Evolutionary conservation across 2,113 vertebrate genomes (phyloP).

Genomic region (Dissostichus mawsoni): DNA sequence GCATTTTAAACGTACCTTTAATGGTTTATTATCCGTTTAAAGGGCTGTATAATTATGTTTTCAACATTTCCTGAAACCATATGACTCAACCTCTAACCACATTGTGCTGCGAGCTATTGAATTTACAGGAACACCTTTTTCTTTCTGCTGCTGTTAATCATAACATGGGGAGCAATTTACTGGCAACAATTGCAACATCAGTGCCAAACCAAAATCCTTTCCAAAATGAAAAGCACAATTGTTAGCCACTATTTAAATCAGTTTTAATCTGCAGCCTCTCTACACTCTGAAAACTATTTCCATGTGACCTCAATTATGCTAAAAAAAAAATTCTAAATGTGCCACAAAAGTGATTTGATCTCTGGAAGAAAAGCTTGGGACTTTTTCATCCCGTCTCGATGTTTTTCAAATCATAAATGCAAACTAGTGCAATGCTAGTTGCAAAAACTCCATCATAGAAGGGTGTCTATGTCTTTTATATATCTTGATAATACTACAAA

Average conservation of each 20-base stretch:
- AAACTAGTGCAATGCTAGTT: not conserved
- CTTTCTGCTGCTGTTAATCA: not conserved
- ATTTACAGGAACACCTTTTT: not conserved
- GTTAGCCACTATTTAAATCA: too few relatives aligned
- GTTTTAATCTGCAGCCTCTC: not conserved
- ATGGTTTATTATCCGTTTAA: too few relatives aligned
- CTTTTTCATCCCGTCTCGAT: not conserved
- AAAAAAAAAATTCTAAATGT: not conserved
- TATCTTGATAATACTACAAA: too few relatives aligned
- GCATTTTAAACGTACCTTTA: too few relatives aligned
- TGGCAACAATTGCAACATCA: not conserved
- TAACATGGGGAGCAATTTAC: not conserved
- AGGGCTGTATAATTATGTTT: too few relatives aligned
- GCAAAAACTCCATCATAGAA: too few relatives aligned
- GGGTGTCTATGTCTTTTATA: not conserved
- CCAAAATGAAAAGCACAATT: not conserved
- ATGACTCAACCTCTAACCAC: not conserved
- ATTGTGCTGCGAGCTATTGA: not conserved
- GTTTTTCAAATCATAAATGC: not conserved
- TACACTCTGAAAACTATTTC: not conserved
- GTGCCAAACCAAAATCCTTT: too few relatives aligned
- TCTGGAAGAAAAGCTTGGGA: not conserved
- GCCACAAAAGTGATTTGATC: not conserved
- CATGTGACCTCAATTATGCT: not conserved
- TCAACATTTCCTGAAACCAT: not conserved